These are phyloP conservation scores for Serripes groenlandicus DNA, from an alignment of 2,888 invertebrate genomes.

Conservation along the genomic window DNA sequence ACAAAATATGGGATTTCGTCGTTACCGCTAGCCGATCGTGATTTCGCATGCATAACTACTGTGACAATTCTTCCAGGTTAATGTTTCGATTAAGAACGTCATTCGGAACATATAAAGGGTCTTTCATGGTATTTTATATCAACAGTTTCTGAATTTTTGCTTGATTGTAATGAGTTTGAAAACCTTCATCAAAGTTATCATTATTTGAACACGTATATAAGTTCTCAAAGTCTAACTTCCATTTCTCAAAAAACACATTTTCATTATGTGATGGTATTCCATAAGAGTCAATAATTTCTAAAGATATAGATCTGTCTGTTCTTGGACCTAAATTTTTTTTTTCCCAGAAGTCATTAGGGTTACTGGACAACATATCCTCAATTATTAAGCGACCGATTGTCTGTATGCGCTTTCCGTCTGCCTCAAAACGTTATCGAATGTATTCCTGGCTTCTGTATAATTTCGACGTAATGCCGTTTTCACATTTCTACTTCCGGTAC, in stretches of 20 bases:
- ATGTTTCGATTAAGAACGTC: too few relatives aligned
- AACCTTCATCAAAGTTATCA: too few relatives aligned
- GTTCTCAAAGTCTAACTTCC: constrained; percentile 40
- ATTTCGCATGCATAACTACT: too few relatives aligned
- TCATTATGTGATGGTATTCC: not conserved
- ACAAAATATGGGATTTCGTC: too few relatives aligned
- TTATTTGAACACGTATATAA: constrained; percentile 29
- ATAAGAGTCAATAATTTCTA: constrained; percentile 23
- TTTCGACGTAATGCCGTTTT: not conserved
- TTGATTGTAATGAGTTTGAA: too few relatives aligned
- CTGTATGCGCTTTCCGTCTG: constrained; percentile 36
- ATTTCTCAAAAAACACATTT: constrained; percentile 24
- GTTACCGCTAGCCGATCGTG: too few relatives aligned
- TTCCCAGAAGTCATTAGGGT: constrained; percentile 52
- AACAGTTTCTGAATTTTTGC: too few relatives aligned
- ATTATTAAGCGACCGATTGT: constrained; percentile 22
- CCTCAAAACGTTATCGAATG: constrained; percentile 25
- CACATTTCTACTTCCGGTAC: not conserved
- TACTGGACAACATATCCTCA: constrained; percentile 31
- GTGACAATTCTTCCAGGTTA: too few relatives aligned
- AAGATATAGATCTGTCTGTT: constrained; percentile 28
- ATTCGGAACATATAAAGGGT: too few relatives aligned
- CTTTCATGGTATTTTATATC: too few relatives aligned
- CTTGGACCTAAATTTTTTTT: constrained; percentile 45
- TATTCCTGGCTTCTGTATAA: not conserved